Base-by-base conservation (phyloP, 1,140 invertebrate genomes). In the Nixonia krombeini region DNA sequence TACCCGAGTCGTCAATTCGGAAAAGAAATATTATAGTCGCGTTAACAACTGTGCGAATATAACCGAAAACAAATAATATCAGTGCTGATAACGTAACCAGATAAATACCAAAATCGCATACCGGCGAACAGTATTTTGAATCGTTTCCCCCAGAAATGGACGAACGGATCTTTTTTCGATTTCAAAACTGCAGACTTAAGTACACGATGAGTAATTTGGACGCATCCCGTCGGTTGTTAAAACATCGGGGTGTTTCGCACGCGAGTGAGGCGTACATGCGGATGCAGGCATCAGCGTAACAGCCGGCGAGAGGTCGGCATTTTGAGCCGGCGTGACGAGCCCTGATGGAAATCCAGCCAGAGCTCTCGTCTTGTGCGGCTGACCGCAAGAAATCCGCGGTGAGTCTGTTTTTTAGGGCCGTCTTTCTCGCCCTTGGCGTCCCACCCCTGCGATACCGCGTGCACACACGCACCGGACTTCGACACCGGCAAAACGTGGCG, bases 271-370 rank as follows among this genome's bases (percentile, higher is more conserved):
- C 46, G 56, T 57, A 18, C 38, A 41, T 28, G 57, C 53, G 62
- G 33, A 65, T 44, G 65, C 62, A 67, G 73, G 73, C 72, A 78
- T 78, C 74, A 79, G 77, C 75, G 79, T 77, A 74, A 70, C 72
- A 58, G 59, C 4, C 49, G 47, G 31, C 28, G 46, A 18, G 26
- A 56, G 53, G 63, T 56, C 69, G 75, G 78, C 74, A 77, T 79
- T 80, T 78, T 77, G 75, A 81, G 73, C 59, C 72, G 63, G 79
- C 80, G 77, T 82, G 80, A 84, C 80, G 80, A 78, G 77, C 70
- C 58, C 56, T 78, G 78, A 82, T 80, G 78, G 75, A 70, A 72
- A 76, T 72, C 71, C 72, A 47, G 63, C 62, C 65, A 58, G 49
- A 46, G 51, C 37, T 65, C 37, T 65, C 78, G 70, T 66, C 79